Evolutionary conservation across 2,113 vertebrate genomes (phyloP).

Genomic region (Xerus inauris): DNA sequence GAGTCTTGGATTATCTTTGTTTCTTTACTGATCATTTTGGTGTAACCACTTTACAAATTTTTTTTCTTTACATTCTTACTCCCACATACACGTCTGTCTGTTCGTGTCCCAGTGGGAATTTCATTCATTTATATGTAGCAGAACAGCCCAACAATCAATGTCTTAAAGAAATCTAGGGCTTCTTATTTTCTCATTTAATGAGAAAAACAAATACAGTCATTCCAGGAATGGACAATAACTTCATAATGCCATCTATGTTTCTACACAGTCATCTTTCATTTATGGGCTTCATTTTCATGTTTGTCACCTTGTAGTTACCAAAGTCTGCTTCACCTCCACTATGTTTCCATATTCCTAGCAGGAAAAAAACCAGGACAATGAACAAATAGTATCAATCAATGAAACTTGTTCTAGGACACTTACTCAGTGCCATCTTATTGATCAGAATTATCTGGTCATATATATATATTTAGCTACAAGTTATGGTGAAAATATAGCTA

Average conservation of each 20-base stretch:
- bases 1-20: background rate
- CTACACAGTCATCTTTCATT: background rate
- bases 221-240: background rate
- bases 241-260: background rate
- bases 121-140: background rate
- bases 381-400: background rate
- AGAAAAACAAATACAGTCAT: background rate
- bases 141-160: background rate
- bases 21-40: background rate
- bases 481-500: background rate
- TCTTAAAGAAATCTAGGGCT: background rate
- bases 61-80: background rate
- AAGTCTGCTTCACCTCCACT: background rate
- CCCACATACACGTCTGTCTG: background rate
- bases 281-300: background rate
- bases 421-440: background rate
- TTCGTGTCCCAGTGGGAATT: fast-evolving
- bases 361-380: background rate
- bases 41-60: background rate
- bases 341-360: background rate
- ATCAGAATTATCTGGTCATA: background rate
- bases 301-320: background rate
- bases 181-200: background rate
- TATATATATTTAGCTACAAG: background rate
- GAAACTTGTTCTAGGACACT: background rate